Conservation (phyloP, 2,113 vertebrate genomes). For the Poecile atricapillus region DNA sequence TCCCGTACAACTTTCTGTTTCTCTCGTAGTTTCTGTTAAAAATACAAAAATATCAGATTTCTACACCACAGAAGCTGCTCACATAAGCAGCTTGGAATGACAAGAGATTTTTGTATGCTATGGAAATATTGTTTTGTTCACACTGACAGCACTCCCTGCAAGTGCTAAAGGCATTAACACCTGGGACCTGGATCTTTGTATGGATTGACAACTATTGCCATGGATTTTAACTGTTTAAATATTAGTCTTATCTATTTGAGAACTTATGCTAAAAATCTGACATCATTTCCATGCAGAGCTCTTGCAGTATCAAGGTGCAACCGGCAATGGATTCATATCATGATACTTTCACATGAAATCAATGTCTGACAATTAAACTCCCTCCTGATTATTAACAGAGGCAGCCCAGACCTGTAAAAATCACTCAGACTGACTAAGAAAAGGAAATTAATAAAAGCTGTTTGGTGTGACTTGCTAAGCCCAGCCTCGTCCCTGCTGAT, state of each 20-base stretch:
- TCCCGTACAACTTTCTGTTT: slow-evolving; percentile 90
- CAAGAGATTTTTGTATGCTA: neutral
- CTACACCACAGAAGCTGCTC: neutral
- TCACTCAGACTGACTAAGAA: neutral
- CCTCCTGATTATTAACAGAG: neutral
- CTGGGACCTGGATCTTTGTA: neutral
- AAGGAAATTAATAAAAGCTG: neutral
- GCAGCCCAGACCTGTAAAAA: neutral
- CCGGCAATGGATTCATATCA: neutral
- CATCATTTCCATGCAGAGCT: neutral
- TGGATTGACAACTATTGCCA: neutral
- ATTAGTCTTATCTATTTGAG: neutral
- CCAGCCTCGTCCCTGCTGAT: neutral
- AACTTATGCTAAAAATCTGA: neutral
- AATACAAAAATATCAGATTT: neutral
- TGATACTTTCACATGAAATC: neutral
- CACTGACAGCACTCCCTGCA: neutral
- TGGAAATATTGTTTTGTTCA: neutral
- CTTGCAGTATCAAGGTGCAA: neutral
- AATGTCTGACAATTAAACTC: neutral
- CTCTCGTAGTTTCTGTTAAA: slow-evolving; percentile 88
- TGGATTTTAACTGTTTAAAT: neutral
- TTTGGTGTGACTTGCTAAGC: neutral
- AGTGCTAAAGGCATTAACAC: neutral
- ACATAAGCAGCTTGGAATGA: neutral